A percentile compares a stretch with the other conserved stretches of the same genome.
Evolutionary conservation across 1,140 invertebrate species (phyloP).

Genomic region (Gerris buenoi): DNA sequence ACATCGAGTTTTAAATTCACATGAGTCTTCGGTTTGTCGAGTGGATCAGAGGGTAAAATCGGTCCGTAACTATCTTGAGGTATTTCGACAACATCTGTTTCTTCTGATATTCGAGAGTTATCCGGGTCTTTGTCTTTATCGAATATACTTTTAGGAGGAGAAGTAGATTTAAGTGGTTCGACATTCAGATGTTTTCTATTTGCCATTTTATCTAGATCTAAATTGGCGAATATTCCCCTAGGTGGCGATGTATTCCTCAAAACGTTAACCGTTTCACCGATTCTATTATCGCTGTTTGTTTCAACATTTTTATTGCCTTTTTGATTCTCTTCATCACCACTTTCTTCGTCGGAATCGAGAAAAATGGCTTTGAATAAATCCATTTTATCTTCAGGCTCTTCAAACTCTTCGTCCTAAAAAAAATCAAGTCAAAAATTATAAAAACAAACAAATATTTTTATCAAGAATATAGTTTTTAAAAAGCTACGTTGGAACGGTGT

Average conservation of each 20-base stretch:
- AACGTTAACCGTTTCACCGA: constrained; percentile 30
- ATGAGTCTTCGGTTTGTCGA: background rate
- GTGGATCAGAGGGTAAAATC: background rate
- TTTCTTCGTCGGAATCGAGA: constrained; percentile 42
- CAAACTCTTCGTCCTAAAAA: constrained; percentile 11
- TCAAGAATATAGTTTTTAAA: too few species aligned
- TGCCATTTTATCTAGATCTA: constrained; percentile 40
- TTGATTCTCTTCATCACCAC: constrained; percentile 26
- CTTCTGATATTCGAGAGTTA: background rate
- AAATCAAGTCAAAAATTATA: background rate
- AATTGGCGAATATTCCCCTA: constrained; percentile 54
- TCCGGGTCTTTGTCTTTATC: background rate
- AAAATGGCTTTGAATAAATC: constrained; percentile 51
- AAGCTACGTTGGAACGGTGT: too few species aligned
- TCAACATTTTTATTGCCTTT: too few species aligned
- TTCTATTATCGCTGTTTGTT: constrained; percentile 20
- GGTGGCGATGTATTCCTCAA: constrained; percentile 49
- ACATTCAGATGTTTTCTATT: background rate
- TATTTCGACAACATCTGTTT: background rate
- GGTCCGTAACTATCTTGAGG: background rate
- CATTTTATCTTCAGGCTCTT: constrained; percentile 40
- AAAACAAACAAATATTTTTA: too few species aligned
- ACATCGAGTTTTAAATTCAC: background rate
- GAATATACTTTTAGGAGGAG: background rate
- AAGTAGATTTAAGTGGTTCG: background rate